Evolutionary conservation across 2,888 invertebrate species (phyloP).

Genomic region (Melangyna quadrimaculata): DNA sequence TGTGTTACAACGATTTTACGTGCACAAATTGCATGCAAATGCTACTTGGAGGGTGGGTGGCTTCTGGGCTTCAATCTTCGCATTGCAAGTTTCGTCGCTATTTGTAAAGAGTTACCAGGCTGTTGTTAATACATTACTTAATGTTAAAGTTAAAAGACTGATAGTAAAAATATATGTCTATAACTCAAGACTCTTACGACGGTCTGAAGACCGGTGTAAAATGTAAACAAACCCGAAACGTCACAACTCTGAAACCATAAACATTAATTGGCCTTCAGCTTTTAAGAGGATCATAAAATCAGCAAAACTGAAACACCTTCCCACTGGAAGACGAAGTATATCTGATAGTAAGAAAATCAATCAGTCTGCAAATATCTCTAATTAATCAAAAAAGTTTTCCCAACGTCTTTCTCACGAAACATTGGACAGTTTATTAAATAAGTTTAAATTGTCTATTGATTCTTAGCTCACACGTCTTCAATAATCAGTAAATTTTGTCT

Average conservation of each 20-base stretch:
- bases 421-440: neutral
- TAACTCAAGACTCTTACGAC: no score
- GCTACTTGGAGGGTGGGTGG: constrained; percentile 66
- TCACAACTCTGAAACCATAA: no score
- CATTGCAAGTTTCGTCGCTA: constrained; percentile 11
- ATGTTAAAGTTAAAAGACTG: no score
- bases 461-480: neutral
- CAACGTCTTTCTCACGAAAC: neutral
- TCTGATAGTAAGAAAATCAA: no score
- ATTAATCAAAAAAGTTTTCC: neutral
- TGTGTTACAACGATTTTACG: constrained; percentile 72
- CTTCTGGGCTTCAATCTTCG: constrained; percentile 30
- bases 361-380: no score
- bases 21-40: constrained; percentile 72
- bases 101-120: constrained; percentile 9
- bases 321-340: neutral
- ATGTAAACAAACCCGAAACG: no score
- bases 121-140: neutral
- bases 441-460: neutral
- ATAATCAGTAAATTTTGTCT: neutral
- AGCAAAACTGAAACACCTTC: no score
- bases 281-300: neutral
- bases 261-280: no score
- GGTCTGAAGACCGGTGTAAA: no score
- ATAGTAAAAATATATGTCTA: no score